These are phyloP conservation scores for Acestrorhynchus altus DNA, from an alignment of 2,797 vertebrate species.

Conservation along the genomic window DNA sequence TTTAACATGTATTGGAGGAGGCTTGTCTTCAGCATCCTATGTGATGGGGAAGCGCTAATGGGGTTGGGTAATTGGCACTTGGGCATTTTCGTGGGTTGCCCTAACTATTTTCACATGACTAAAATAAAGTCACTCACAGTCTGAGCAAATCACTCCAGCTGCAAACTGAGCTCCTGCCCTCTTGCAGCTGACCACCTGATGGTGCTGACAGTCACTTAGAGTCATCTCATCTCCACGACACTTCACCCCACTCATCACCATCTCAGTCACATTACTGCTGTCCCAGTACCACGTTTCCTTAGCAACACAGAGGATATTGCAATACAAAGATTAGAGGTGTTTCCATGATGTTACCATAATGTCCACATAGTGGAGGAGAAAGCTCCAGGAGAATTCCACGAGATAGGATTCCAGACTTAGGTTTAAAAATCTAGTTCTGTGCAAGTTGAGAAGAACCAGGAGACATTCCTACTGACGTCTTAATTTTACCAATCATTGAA, in stretches of 20 bases:
- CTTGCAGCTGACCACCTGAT: conserved; percentile 85
- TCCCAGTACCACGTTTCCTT: conserved; percentile 99
- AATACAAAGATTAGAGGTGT: background rate
- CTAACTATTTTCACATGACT: too few relatives aligned
- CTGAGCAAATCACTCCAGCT: conserved; percentile 95
- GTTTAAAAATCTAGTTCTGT: background rate
- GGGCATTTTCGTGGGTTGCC: too few relatives aligned
- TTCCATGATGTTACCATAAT: background rate
- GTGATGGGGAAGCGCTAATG: too few relatives aligned
- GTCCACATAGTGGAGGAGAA: background rate
- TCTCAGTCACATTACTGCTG: conserved; percentile 88
- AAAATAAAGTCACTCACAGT: conserved; percentile 82
- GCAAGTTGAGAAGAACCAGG: background rate
- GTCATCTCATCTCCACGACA: conserved; percentile 89
- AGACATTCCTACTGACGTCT: background rate
- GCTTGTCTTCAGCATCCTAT: too few relatives aligned
- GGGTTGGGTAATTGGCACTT: too few relatives aligned
- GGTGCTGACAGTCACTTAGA: conserved; percentile 88
- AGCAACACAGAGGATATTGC: conserved; percentile 40
- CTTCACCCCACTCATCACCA: conserved; percentile 93
- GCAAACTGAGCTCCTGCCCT: conserved; percentile 85
- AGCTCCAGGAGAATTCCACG: background rate
- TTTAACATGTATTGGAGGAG: too few relatives aligned
- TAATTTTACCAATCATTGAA: background rate
- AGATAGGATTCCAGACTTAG: background rate